A percentile compares a stretch with the other conserved stretches of the same genome.
Evolutionary conservation across 2,113 vertebrate genomes (phyloP).

Genomic region (Carassius carassius): DNA sequence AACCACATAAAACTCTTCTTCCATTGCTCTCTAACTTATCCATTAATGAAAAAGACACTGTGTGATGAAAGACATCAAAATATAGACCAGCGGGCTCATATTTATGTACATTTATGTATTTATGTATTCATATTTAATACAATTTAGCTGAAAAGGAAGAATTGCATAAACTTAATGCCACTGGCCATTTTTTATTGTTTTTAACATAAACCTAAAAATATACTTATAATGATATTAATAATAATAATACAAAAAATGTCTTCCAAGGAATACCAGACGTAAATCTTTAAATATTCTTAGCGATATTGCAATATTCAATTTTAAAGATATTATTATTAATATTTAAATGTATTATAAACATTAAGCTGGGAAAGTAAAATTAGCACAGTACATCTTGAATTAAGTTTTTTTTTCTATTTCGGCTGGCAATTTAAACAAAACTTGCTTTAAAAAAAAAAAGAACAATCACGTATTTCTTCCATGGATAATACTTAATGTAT

Average conservation of each 20-base stretch:
- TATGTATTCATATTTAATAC: background rate
- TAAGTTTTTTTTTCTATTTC: background rate
- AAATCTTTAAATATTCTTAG: no score
- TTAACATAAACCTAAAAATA: background rate
- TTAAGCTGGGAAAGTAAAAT: background rate
- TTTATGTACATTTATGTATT: background rate
- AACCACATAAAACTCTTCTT: constrained; percentile 18
- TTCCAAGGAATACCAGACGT: no score
- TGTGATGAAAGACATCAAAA: constrained; percentile 1
- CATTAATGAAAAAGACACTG: constrained; percentile 11
- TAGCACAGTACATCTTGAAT: background rate
- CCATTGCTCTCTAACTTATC: constrained; percentile 18
- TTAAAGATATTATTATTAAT: background rate
- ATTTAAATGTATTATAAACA: background rate
- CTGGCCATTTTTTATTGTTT: background rate
- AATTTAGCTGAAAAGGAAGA: background rate
- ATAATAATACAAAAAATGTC: no score
- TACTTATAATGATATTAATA: no score
- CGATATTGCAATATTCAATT: no score
- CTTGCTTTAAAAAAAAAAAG: no score
- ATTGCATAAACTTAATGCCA: background rate
- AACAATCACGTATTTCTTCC: no score
- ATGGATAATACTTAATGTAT: no score
- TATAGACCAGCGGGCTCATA: constrained; percentile 14
- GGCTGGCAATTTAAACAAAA: background rate